Evolutionary conservation across 2,113 vertebrate genomes (phyloP).

Genomic region (Felis catus): DNA sequence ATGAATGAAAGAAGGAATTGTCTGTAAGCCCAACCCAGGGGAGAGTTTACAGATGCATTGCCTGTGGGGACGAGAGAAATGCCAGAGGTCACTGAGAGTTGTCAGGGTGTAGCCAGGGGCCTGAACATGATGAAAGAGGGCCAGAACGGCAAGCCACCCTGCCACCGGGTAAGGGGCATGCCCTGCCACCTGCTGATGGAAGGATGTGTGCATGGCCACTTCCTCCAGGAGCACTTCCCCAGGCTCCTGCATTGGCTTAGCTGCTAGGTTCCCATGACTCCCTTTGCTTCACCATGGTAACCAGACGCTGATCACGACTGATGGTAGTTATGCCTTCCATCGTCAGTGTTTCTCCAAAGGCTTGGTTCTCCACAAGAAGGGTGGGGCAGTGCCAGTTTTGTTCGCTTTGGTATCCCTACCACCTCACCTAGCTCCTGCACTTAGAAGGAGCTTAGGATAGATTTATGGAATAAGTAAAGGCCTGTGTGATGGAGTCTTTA

Average conservation of each 20-base stretch:
- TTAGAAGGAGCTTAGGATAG: neutral
- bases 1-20: slow-evolving; percentile 47
- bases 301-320: fast-evolving
- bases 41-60: slow-evolving; percentile 16
- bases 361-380: neutral
- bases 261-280: neutral
- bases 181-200: fast-evolving
- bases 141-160: neutral
- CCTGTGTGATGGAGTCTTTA: neutral
- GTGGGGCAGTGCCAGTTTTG: neutral
- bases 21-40: slow-evolving; percentile 48
- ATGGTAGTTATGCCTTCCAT: fast-evolving
- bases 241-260: neutral
- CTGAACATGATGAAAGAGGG: neutral
- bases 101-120: slow-evolving; percentile 22
- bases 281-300: neutral
- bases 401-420: neutral
- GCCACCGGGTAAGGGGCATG: neutral
- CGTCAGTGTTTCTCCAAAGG: neutral
- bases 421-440: neutral
- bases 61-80: slow-evolving; percentile 31
- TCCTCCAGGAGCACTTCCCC: neutral
- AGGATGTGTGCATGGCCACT: fast-evolving
- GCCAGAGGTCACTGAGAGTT: slow-evolving; percentile 50
- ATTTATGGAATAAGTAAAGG: neutral